phyloP scores from a whole-genome alignment of 2,797 vertebrate species.

The Sebastiscus tertius region DNA sequence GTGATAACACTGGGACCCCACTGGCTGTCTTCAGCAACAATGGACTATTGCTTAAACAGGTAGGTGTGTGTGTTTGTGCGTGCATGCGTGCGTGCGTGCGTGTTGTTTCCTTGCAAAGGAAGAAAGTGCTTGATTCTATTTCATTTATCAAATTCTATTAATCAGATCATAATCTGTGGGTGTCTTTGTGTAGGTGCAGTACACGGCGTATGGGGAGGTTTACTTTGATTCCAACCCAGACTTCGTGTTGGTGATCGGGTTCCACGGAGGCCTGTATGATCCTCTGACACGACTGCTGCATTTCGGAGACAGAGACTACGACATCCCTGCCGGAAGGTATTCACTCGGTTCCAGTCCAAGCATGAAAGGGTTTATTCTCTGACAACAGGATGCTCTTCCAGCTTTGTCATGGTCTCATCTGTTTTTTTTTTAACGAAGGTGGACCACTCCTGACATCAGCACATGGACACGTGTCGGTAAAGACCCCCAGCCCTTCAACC shows the following conservation, averaged over 20 bases:
- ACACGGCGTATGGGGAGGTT: constrained; percentile 97
- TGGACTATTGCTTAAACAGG: constrained; percentile 92
- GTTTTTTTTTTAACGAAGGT: constrained; percentile 75
- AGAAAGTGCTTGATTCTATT: neutral
- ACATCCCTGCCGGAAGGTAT: constrained; percentile 92
- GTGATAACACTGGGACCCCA: constrained; percentile 97
- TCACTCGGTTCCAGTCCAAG: neutral
- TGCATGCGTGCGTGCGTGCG: neutral
- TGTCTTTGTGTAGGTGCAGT: constrained; percentile 87
- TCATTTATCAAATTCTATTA: neutral
- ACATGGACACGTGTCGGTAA: constrained; percentile 96
- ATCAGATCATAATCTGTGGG: neutral
- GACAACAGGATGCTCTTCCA: neutral
- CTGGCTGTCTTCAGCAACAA: constrained; percentile 98
- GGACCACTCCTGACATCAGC: constrained; percentile 97
- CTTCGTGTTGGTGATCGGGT: constrained; percentile 96
- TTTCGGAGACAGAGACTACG: constrained; percentile 97
- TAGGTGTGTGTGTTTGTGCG: constrained; percentile 4
- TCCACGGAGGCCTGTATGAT: constrained; percentile 96
- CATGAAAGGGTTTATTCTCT: neutral
- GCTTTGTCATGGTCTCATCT: neutral
- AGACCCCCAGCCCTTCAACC: constrained; percentile 95
- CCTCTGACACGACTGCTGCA: constrained; percentile 95
- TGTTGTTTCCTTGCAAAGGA: neutral
- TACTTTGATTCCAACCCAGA: constrained; percentile 99